Conservation (phyloP, 2,113 vertebrate genomes). For the Furnarius figulus region DNA sequence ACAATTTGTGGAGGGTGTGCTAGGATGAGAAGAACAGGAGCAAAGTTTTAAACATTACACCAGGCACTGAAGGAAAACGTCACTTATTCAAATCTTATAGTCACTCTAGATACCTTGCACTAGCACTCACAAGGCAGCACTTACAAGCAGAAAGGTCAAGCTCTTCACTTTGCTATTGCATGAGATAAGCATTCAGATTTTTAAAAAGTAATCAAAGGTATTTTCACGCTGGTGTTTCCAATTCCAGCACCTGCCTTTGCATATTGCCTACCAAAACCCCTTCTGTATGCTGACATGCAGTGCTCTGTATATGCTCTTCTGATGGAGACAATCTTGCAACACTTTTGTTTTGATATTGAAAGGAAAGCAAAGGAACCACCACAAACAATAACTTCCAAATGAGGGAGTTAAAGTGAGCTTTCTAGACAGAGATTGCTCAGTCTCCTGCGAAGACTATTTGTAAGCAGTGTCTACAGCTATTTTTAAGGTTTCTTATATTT, state of each 20-base stretch:
- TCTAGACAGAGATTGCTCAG: not conserved
- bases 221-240: not conserved
- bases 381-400: not conserved
- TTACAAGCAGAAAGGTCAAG: not conserved
- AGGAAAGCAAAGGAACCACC: not conserved
- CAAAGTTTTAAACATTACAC: not conserved
- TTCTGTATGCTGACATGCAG: rapidly evolving
- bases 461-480: not conserved
- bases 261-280: not conserved
- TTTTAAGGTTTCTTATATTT: not conserved
- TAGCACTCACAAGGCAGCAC: not conserved
- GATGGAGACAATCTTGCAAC: not conserved
- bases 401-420: not conserved
- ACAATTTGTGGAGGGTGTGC: not conserved
- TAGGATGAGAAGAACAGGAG: not conserved
- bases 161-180: not conserved
- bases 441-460: not conserved
- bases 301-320: not conserved
- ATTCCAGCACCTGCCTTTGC: not conserved
- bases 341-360: not conserved
- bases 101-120: not conserved
- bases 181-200: not conserved
- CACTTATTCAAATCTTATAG: not conserved
- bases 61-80: not conserved
- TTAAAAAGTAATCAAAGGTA: not conserved